phyloP scores from a whole-genome alignment of 2,888 invertebrate species.

The Osedax frankpressi region DNA sequence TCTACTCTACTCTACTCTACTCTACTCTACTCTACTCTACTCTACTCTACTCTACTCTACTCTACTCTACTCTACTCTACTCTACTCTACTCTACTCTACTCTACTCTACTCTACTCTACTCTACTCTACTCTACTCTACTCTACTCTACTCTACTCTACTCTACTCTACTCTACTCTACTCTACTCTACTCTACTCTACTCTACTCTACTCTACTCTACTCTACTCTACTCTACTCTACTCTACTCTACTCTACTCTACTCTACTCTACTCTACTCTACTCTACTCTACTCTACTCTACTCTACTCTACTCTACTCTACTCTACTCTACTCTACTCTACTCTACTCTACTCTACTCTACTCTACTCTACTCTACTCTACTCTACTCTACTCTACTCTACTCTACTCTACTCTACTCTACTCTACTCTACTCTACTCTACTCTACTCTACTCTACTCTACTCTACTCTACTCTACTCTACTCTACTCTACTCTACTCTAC shows the following conservation, averaged over 20 bases:
- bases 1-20: neutral
- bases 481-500: slow-evolving; percentile 1
- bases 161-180: slow-evolving; percentile 1
- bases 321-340: neutral
- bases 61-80: neutral
- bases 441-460: neutral
- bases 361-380: neutral
- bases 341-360: slow-evolving; percentile 1
- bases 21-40: no score
- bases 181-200: slow-evolving; percentile 1
- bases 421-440: neutral
- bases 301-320: slow-evolving; percentile 1
- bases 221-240: neutral
- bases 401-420: no score
- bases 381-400: neutral
- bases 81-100: neutral
- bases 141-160: no score
- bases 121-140: neutral
- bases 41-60: neutral
- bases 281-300: neutral
- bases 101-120: slow-evolving; percentile 1
- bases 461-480: slow-evolving; percentile 1
- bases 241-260: neutral
- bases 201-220: slow-evolving; percentile 1
- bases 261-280: slow-evolving; percentile 1